Base-by-base conservation (phyloP, 2,113 vertebrate genomes). In the Oxyruncus cristatus region DNA sequence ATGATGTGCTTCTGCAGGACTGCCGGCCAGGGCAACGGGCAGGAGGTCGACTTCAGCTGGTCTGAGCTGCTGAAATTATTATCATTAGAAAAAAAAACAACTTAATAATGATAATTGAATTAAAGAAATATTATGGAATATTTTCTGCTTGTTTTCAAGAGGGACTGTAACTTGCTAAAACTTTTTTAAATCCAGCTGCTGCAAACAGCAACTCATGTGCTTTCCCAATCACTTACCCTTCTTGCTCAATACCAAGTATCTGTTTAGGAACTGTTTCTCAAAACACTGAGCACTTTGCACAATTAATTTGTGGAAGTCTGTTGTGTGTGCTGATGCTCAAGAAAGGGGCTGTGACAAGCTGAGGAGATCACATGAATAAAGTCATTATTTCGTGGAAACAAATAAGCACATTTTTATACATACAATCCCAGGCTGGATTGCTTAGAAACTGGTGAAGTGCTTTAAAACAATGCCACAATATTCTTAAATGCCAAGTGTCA, bases 301-400 rank as follows among this genome's bases (percentile, higher is more conserved):
- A 75, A n/a, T 50, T 47, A 18, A 44, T 61, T 72, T 42, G 78
- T 17, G 47, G 53, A 80, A 82, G 39, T 44, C 47, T 72, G 32
- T 22, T 28, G 39, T 10, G 20, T 23, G 72, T 80, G 66, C 78
- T 2, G 2, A 9, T 22, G 46, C 47, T 26, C 66, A 47, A 30
- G 52, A 46, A 62, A 39, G 13, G 13, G 32, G 41, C 82, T 90
- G 44, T 46, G 75, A 46, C 61, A 47, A 28, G 28, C 77, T 47
- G 35, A 27, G 50, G 47, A 46, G 33, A 47, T 27, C 56, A 26
- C 78, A 59, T 2, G 0, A 9, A 6, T 3, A 8, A 18, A 15
- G 7, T 8, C 2, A 3, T 49, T 1, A 0, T 3, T 59, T 59
- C 10, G 1, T 33, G 33, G 2, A 14, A 83, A 76, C 21, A 84